Percentiles rank a stretch among this genome's conserved stretches.
Conservation (phyloP, 2,113 vertebrate genomes). For the Nanger granti region DNA sequence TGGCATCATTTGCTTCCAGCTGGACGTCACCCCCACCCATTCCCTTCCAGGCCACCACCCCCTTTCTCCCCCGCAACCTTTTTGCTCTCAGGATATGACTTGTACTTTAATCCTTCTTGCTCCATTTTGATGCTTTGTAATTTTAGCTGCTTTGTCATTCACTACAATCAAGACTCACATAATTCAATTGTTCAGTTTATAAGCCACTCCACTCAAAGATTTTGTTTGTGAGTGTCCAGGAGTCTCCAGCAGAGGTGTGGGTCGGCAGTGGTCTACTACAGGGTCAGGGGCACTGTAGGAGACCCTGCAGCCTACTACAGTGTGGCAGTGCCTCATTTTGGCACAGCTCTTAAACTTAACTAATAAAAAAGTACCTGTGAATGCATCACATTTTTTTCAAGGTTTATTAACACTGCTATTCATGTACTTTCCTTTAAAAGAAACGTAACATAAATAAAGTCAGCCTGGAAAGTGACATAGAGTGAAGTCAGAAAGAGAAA, state of each 20-base stretch:
- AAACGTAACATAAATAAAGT: slow-evolving; percentile 26
- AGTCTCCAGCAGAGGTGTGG: background rate
- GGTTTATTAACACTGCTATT: background rate
- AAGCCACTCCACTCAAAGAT: background rate
- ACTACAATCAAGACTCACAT: background rate
- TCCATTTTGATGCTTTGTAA: slow-evolving; percentile 35
- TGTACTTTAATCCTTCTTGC: slow-evolving; percentile 15
- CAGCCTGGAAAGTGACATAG: background rate
- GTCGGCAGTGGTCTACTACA: background rate
- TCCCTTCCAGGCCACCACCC: background rate
- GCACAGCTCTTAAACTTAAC: background rate
- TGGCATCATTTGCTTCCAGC: background rate
- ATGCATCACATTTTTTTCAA: background rate
- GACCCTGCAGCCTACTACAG: too few species aligned
- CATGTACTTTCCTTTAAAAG: background rate
- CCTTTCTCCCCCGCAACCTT: background rate
- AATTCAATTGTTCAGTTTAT: background rate
- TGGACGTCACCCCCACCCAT: fast-evolving
- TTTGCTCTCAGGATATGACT: slow-evolving; percentile 51
- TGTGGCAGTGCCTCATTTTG: background rate
- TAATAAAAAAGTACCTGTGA: background rate
- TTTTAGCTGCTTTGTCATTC: slow-evolving; percentile 35
- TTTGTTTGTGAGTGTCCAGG: background rate
- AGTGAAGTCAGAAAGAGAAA: background rate
- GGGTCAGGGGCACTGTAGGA: background rate